Conservation (phyloP, 2,113 vertebrate species). For the Serilophus lunatus region DNA sequence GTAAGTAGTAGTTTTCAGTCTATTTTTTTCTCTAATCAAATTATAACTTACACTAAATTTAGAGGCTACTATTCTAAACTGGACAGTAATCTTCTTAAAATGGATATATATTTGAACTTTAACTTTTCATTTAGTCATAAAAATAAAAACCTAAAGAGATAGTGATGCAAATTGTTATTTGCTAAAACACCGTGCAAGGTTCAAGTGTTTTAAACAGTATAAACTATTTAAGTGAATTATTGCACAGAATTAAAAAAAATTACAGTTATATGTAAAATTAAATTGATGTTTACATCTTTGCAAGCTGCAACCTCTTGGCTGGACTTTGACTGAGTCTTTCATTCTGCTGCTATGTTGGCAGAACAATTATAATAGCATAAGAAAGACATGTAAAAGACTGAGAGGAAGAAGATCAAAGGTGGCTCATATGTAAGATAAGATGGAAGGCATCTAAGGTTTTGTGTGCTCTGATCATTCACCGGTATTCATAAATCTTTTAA, state of each 20-base stretch:
- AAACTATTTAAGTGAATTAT: not conserved
- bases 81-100: not conserved
- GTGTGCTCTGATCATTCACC: conserved; percentile 68
- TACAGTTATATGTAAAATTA: not conserved
- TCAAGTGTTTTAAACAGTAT: not conserved
- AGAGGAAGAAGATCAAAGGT: conserved; percentile 71
- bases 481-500: conserved; percentile 70
- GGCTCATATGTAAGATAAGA: conserved; percentile 56
- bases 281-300: not conserved
- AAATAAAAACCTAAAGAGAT: not conserved
- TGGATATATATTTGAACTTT: not conserved
- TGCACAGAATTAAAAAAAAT: not conserved
- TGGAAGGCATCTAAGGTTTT: conserved; percentile 68
- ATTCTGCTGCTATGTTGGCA: conserved; percentile 50
- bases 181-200: not conserved
- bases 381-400: conserved; percentile 57
- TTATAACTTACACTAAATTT: not conserved
- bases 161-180: not conserved
- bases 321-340: not conserved
- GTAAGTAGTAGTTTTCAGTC: not conserved
- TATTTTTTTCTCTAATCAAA: not conserved
- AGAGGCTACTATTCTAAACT: not conserved
- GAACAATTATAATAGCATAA: conserved; percentile 68
- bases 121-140: not conserved
- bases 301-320: not conserved